These are phyloP conservation scores for Cryptoprocta ferox DNA, from an alignment of 2,797 vertebrate genomes.

Conservation along the genomic window DNA sequence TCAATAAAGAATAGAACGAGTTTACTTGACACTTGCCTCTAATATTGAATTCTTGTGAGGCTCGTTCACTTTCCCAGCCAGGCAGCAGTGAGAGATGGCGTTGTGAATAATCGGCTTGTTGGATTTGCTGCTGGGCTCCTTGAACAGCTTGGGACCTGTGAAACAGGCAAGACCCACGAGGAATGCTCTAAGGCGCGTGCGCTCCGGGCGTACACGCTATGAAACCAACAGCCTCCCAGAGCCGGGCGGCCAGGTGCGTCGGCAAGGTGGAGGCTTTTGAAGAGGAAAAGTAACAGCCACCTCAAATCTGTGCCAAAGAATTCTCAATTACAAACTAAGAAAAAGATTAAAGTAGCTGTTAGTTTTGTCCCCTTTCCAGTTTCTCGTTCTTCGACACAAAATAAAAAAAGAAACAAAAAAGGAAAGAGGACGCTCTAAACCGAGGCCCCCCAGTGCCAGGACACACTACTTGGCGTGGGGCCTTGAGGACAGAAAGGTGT, in stretches of 20 bases:
- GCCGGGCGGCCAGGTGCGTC: neutral
- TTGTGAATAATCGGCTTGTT: constrained; percentile 99
- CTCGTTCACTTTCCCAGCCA: constrained; percentile 98
- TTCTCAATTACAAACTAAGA: neutral
- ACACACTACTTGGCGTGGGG: fast-evolving
- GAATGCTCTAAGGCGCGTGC: fast-evolving
- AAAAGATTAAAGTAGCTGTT: fast-evolving
- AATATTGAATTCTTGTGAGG: constrained; percentile 96
- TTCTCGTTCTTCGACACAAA: neutral
- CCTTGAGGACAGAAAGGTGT: fast-evolving
- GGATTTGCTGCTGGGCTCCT: constrained; percentile 98
- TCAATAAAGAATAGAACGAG: too few species aligned
- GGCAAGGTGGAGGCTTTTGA: fast-evolving
- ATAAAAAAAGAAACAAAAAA: neutral
- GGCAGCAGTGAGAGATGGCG: constrained; percentile 97
- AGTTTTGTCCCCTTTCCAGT: neutral
- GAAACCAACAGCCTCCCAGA: fast-evolving
- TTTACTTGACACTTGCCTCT: constrained; percentile 88
- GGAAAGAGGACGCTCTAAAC: neutral
- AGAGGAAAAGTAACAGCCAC: neutral
- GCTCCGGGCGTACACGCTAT: fast-evolving
- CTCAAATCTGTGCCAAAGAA: neutral
- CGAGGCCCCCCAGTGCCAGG: neutral
- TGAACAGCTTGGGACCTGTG: constrained; percentile 97
- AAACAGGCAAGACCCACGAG: neutral